phyloP scores from a whole-genome alignment of 2,113 vertebrate genomes.

The Ophiodon elongatus region DNA sequence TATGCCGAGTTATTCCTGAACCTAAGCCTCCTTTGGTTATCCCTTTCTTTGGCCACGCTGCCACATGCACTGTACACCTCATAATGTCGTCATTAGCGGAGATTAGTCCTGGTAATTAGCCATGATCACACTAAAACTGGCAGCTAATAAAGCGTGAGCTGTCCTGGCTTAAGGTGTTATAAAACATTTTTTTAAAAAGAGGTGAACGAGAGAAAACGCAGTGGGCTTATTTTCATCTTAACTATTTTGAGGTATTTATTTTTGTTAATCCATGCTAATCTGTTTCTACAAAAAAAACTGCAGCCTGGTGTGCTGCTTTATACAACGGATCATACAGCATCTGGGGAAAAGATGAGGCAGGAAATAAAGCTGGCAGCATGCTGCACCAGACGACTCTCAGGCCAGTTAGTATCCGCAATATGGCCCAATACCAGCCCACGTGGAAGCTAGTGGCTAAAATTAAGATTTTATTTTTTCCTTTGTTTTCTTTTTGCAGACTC shows the following conservation, averaged over 20 bases:
- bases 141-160: constrained; percentile 61
- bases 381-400: constrained; percentile 1
- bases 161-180: constrained; percentile 55
- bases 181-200: constrained; percentile 10
- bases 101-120: constrained; percentile 77
- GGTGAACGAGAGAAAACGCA: constrained; percentile 20
- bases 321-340: constrained; percentile 13
- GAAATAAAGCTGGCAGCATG: constrained; percentile 8
- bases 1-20: constrained; percentile 55
- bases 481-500: not conserved
- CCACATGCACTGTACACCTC: constrained; percentile 57
- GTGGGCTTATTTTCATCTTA: constrained; percentile 10
- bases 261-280: constrained; percentile 5
- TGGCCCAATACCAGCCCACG: not conserved
- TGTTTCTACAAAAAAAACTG: not conserved
- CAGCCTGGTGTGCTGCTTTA: not conserved
- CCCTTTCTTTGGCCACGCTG: constrained; percentile 44
- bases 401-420: not conserved
- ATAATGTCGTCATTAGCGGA: constrained; percentile 71
- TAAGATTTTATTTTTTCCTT: not conserved
- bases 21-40: constrained; percentile 47
- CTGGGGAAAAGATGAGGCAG: not conserved
- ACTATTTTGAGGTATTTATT: constrained; percentile 39
- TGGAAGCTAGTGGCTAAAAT: not conserved
- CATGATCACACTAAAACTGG: constrained; percentile 66